A percentile compares a stretch with the other conserved stretches of the same genome.
phyloP scores from a whole-genome alignment of 2,113 vertebrate genomes.

The Seriola aureovittata region DNA sequence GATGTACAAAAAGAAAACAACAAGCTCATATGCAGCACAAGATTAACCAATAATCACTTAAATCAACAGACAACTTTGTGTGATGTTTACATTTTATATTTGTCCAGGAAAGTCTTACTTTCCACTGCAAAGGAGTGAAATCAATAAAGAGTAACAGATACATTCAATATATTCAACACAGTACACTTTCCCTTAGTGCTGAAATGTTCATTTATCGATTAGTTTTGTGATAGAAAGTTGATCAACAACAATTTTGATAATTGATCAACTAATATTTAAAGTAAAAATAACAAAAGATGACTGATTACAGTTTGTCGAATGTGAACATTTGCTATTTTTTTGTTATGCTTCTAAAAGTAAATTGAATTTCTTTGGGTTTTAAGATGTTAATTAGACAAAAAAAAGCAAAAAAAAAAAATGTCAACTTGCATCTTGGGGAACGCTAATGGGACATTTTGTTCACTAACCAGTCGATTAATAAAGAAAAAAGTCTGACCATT shows the following conservation, averaged over 20 bases:
- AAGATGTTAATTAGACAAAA: no score
- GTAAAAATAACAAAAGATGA: not conserved
- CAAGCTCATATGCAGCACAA: not conserved
- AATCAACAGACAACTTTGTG: not conserved
- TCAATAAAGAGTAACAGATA: slow-evolving; percentile 3
- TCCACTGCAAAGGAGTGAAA: not conserved
- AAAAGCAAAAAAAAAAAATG: no score
- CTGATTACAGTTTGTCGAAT: not conserved
- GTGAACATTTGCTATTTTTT: not conserved
- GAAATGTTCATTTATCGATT: not conserved
- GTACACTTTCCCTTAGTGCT: not conserved
- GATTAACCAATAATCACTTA: not conserved
- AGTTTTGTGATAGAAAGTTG: not conserved
- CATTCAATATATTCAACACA: not conserved
- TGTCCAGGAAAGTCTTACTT: not conserved
- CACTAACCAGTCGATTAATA: not conserved
- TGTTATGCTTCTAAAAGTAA: not conserved
- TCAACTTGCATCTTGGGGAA: no score
- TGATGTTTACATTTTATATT: not conserved
- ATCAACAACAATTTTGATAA: not conserved
- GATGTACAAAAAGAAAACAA: not conserved
- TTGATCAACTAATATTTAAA: not conserved
- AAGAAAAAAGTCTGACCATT: not conserved
- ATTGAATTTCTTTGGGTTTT: no score
- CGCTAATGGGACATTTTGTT: not conserved